Conservation (phyloP, 2,888 invertebrate genomes). For the Dinocampus coccinellae region DNA sequence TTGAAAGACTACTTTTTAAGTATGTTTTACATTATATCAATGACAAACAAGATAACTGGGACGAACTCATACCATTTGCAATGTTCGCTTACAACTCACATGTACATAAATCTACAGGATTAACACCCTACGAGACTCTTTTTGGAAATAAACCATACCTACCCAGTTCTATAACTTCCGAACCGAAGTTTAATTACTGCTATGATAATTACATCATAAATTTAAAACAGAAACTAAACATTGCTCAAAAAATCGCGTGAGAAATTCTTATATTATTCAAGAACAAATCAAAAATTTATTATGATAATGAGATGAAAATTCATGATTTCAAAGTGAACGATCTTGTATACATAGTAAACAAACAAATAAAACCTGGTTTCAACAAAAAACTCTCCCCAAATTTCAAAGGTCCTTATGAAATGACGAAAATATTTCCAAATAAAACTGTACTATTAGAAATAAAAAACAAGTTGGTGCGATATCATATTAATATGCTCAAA, state of each 20-base stretch:
- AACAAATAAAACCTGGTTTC: slow-evolving; percentile 4
- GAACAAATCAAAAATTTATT: slow-evolving; percentile 44
- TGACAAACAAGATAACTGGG: slow-evolving; percentile 43
- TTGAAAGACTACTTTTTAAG: slow-evolving; percentile 41
- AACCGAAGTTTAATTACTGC: slow-evolving; percentile 51
- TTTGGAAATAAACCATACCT: slow-evolving; percentile 19
- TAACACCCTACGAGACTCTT: slow-evolving; percentile 5
- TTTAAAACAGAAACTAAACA: slow-evolving; percentile 46
- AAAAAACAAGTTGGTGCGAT: slow-evolving; percentile 30
- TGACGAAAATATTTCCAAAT: slow-evolving; percentile 35
- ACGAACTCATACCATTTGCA: slow-evolving; percentile 43
- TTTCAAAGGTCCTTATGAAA: slow-evolving; percentile 39
- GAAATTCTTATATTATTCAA: slow-evolving; percentile 47
- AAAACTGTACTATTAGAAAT: slow-evolving; percentile 36
- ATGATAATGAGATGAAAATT: slow-evolving; percentile 42
- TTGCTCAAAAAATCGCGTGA: slow-evolving; percentile 44
- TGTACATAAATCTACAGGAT: slow-evolving; percentile 29
- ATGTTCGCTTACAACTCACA: slow-evolving; percentile 43
- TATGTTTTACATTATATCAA: slow-evolving; percentile 44
- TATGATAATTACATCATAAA: slow-evolving; percentile 49
- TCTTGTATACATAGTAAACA: slow-evolving; percentile 34
- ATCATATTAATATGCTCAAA: slow-evolving; percentile 38
- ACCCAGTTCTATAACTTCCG: slow-evolving; percentile 44
- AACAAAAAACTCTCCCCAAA: slow-evolving; percentile 22
- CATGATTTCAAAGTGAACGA: slow-evolving; percentile 41